phyloP scores from a whole-genome alignment of 2,888 invertebrate species.

The Eucera pruinosa region DNA sequence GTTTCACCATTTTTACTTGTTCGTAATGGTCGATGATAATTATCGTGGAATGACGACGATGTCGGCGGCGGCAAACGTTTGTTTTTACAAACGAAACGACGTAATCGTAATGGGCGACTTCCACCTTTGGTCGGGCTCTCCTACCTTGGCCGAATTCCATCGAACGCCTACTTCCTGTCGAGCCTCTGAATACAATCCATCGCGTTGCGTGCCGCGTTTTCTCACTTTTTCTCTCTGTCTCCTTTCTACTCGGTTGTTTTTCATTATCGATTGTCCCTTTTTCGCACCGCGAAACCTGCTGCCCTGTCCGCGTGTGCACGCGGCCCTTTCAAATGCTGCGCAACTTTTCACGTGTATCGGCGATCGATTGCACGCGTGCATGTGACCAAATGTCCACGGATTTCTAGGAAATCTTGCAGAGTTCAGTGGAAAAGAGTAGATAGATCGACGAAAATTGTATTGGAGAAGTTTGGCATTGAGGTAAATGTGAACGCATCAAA shows the following conservation, averaged over 20 bases:
- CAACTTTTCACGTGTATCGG: constrained; percentile 52
- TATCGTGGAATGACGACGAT: constrained; percentile 39
- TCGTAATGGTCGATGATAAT: constrained; percentile 39
- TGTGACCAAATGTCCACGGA: constrained; percentile 13
- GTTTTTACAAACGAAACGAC: constrained; percentile 74
- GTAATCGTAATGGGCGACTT: constrained; percentile 78
- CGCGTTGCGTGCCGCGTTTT: constrained; percentile 66
- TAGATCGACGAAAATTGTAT: too few relatives aligned
- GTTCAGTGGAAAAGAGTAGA: too few relatives aligned
- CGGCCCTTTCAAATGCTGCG: constrained; percentile 37
- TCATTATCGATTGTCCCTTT: constrained; percentile 46
- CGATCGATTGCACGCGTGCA: constrained; percentile 41
- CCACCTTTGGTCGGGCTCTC: constrained; percentile 78
- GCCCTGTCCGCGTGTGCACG: constrained; percentile 4
- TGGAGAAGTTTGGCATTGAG: too few relatives aligned
- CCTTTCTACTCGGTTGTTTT: constrained; percentile 11
- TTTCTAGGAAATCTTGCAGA: too few relatives aligned
- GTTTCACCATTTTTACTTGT: constrained; percentile 22
- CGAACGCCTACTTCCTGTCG: constrained; percentile 83
- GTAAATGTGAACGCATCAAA: too few relatives aligned
- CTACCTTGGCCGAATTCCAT: constrained; percentile 83
- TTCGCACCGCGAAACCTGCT: constrained; percentile 16
- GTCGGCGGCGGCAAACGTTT: constrained; percentile 58
- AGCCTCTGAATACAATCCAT: constrained; percentile 79
- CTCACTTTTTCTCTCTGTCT: constrained; percentile 43